Conservation (phyloP, 2,797 vertebrate genomes). For the Melanogrammus aeglefinus region DNA sequence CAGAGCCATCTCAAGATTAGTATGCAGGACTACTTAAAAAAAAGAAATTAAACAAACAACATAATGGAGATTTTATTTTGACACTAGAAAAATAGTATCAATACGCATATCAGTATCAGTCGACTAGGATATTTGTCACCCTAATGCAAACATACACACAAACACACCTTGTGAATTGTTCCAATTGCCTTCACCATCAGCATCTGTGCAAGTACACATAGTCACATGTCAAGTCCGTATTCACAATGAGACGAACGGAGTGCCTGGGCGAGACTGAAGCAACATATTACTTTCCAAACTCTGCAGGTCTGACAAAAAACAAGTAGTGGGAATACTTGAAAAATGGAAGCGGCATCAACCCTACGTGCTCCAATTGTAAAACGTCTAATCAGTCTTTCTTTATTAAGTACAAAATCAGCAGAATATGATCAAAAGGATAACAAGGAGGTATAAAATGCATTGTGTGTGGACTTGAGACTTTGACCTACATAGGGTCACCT, state of each 20-base stretch:
- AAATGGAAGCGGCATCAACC: constrained; percentile 6
- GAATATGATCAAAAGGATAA: constrained; percentile 25
- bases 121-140: constrained; percentile 28
- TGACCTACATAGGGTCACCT: neutral
- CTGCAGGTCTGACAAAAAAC: constrained; percentile 20
- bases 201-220: constrained; percentile 80
- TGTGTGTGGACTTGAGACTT: neutral
- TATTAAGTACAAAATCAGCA: constrained; percentile 35
- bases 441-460: constrained; percentile 19
- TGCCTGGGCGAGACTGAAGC: constrained; percentile 31
- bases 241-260: constrained; percentile 30
- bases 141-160: constrained; percentile 58
- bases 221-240: constrained; percentile 67
- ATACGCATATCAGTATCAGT: neutral
- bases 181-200: constrained; percentile 81
- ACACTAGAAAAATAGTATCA: neutral
- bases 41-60: constrained; percentile 31
- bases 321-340: neutral
- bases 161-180: constrained; percentile 82
- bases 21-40: neutral
- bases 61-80: constrained; percentile 71
- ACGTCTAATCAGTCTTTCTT: constrained; percentile 47
- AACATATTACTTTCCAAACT: constrained; percentile 29
- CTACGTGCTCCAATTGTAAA: constrained; percentile 18
- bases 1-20: constrained; percentile 5